These are phyloP conservation scores for Goniozus legneri DNA, from an alignment of 1,140 invertebrate species.

Conservation along the genomic window DNA sequence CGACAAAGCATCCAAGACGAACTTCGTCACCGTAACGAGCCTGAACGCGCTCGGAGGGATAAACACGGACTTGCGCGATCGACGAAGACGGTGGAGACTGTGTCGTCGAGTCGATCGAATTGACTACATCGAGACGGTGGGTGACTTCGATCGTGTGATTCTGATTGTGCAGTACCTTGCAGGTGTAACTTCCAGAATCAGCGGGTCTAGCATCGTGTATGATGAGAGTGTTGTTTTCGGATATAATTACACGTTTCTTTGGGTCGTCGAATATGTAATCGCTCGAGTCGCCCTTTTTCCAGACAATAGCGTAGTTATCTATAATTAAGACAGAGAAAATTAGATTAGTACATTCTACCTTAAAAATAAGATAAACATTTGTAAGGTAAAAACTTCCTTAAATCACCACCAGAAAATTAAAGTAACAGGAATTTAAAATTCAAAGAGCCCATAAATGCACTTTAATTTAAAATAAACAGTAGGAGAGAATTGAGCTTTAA, in stretches of 20 bases:
- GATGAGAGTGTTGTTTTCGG: conserved; percentile 22
- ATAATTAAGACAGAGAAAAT: conserved; percentile 13
- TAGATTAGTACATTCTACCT: too few species aligned
- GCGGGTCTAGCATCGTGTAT: conserved; percentile 20
- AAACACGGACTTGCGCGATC: conserved; percentile 7
- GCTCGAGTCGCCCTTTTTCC: conserved; percentile 24
- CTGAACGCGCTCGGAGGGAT: conserved; percentile 18
- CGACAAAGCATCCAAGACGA: conserved; percentile 25
- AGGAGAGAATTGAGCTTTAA: too few species aligned
- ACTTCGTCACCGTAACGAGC: conserved; percentile 15
- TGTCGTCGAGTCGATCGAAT: too few species aligned
- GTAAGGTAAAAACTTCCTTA: too few species aligned
- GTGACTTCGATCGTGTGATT: conserved; percentile 10
- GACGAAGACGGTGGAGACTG: background rate
- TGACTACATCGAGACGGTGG: conserved; percentile 26
- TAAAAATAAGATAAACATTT: too few species aligned
- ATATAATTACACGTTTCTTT: background rate
- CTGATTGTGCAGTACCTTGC: conserved; percentile 15
- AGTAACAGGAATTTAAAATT: too few species aligned
- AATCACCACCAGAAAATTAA: too few species aligned
- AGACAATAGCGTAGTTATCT: conserved; percentile 22
- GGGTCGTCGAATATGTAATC: conserved; percentile 17
- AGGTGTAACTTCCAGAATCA: conserved; percentile 33
- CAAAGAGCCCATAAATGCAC: too few species aligned
- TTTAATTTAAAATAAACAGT: too few species aligned